These are phyloP conservation scores for Lycocorax pyrrhopterus DNA, from an alignment of 2,113 vertebrate species.

Conservation along the genomic window DNA sequence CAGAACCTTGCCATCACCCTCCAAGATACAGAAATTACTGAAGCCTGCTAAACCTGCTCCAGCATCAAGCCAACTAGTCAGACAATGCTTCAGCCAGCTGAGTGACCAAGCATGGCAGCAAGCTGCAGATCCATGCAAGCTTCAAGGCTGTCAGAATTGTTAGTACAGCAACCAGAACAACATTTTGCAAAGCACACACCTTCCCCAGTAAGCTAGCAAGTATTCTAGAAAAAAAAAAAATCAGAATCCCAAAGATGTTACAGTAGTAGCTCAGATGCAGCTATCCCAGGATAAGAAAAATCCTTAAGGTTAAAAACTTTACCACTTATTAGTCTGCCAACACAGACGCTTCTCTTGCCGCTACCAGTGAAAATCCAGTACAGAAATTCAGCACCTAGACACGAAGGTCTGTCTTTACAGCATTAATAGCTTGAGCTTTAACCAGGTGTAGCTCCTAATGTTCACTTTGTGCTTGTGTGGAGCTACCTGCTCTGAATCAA, in stretches of 20 bases:
- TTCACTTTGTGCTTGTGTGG: neutral
- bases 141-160: neutral
- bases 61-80: neutral
- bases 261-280: neutral
- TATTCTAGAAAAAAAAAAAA: neutral
- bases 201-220: neutral
- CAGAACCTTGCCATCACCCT: neutral
- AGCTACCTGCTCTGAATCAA: neutral
- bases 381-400: neutral
- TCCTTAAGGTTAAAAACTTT: neutral
- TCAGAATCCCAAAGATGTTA: neutral
- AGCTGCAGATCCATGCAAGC: neutral
- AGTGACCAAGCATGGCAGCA: neutral
- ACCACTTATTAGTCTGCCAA: neutral
- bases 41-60: neutral
- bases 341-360: neutral
- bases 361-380: neutral
- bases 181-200: neutral
- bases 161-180: neutral
- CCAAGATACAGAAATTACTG: neutral
- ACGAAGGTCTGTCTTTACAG: neutral
- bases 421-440: neutral
- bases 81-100: neutral
- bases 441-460: neutral
- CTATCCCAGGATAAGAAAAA: neutral